Percentiles rank a stretch among this genome's conserved stretches.
Conservation (phyloP, 2,797 vertebrate species). For the Spea hammondii region DNA sequence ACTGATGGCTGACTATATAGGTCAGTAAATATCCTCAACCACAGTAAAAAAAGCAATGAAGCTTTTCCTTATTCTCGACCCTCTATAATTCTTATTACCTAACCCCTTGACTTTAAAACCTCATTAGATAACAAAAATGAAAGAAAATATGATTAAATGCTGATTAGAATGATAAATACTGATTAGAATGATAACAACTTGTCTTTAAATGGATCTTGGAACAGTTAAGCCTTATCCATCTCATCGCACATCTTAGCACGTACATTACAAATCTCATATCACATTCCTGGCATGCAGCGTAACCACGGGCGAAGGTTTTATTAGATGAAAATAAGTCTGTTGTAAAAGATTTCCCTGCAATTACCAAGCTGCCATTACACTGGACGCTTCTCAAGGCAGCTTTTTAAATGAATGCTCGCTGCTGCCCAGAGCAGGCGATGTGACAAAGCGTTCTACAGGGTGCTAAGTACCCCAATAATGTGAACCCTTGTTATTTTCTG, state of each 20-base stretch:
- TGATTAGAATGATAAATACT: constrained; percentile 46
- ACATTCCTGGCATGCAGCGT: constrained; percentile 62
- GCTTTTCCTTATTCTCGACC: constrained; percentile 1
- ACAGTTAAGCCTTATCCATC: constrained; percentile 57
- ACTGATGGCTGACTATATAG: neutral
- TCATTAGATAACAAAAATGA: neutral
- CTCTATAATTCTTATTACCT: constrained; percentile 18
- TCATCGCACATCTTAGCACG: constrained; percentile 59
- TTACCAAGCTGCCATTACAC: constrained; percentile 68
- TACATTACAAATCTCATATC: constrained; percentile 61
- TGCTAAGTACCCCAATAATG: constrained; percentile 72
- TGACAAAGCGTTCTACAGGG: constrained; percentile 62
- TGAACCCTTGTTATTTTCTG: constrained; percentile 56
- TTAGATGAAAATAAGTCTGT: constrained; percentile 73
- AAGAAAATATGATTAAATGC: constrained; percentile 40
- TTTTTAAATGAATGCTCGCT: constrained; percentile 70
- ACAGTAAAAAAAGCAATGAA: constrained; percentile 9
- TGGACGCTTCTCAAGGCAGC: constrained; percentile 52
- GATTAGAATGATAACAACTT: constrained; percentile 40
- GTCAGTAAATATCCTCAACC: constrained; percentile 22
- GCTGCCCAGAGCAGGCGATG: constrained; percentile 65
- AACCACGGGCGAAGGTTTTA: constrained; percentile 68
- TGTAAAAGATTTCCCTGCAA: constrained; percentile 72
- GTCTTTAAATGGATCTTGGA: constrained; percentile 28
- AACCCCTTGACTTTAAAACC: constrained; percentile 42